phyloP scores from a whole-genome alignment of 2,797 vertebrate genomes.

The Trachurus trachurus region DNA sequence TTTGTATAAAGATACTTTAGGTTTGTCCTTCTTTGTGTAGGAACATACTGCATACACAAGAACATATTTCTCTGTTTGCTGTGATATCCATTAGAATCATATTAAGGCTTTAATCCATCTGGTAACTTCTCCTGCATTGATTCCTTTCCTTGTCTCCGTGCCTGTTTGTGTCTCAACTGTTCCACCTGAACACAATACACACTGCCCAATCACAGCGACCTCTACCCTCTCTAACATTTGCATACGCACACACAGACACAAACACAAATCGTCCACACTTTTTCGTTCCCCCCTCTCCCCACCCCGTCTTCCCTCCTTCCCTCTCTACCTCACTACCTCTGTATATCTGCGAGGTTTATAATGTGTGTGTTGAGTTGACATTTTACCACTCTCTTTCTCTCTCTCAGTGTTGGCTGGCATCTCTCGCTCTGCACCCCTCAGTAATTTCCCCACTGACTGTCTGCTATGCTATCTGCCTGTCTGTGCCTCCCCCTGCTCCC shows the following conservation, averaged over 20 bases:
- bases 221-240: conserved; percentile 34
- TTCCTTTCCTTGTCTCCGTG: background rate
- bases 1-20: background rate
- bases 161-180: background rate
- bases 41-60: background rate
- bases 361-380: conserved; percentile 77
- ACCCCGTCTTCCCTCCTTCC: background rate
- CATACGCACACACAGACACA: conserved; percentile 43
- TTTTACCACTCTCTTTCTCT: conserved; percentile 65
- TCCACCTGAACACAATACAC: conserved; percentile 5
- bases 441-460: conserved; percentile 80
- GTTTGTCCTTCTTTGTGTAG: background rate
- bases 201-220: conserved; percentile 17
- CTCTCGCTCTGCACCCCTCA: conserved; percentile 54
- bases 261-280: conserved; percentile 18
- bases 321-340: background rate
- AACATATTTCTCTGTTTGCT: background rate
- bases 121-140: background rate
- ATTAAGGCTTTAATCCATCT: conserved; percentile 11
- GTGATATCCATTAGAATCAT: conserved; percentile 1
- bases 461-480: conserved; percentile 62
- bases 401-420: conserved; percentile 52
- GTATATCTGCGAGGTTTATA: conserved; percentile 50
- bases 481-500: conserved; percentile 48
- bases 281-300: background rate